phyloP scores from a whole-genome alignment of 2,797 vertebrate genomes.

The Argentina silus region DNA sequence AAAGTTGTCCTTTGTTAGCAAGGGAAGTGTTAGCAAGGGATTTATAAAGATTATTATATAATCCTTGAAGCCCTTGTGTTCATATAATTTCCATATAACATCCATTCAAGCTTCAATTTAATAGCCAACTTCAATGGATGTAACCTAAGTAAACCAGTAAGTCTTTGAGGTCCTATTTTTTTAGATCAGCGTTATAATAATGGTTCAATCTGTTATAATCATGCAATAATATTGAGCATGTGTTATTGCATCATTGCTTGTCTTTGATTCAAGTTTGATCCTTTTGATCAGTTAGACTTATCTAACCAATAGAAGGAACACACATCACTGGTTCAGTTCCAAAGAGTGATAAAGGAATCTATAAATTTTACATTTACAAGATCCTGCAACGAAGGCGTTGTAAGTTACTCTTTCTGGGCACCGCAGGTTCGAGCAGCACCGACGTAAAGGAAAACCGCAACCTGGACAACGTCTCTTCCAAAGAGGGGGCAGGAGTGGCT shows the following conservation, averaged over 20 bases:
- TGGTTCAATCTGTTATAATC: too few relatives aligned
- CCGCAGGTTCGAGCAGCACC: conserved; percentile 97
- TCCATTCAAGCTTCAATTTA: too few relatives aligned
- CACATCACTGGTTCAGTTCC: conserved; percentile 96
- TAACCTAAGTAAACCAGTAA: background rate
- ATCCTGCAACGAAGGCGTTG: conserved; percentile 99
- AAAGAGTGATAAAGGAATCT: conserved; percentile 99
- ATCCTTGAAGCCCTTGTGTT: too few relatives aligned
- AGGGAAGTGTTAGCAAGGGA: too few relatives aligned
- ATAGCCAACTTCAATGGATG: too few relatives aligned
- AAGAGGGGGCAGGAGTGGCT: conserved; percentile 85
- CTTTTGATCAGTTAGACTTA: conserved; percentile 24
- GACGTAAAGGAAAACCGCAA: conserved; percentile 98
- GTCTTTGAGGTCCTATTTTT: background rate
- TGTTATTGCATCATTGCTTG: background rate
- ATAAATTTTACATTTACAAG: conserved; percentile 99
- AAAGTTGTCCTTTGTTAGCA: too few relatives aligned
- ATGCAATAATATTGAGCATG: background rate
- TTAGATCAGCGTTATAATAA: background rate
- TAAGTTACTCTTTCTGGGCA: conserved; percentile 99
- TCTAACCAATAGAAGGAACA: conserved; percentile 75
- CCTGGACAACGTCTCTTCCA: conserved; percentile 91
- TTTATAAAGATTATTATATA: too few relatives aligned
- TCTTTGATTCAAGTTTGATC: conserved; percentile 12
- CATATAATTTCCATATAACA: too few relatives aligned